Base-by-base conservation (phyloP, 2,797 vertebrate species). In the Pelobates cultripes region DNA sequence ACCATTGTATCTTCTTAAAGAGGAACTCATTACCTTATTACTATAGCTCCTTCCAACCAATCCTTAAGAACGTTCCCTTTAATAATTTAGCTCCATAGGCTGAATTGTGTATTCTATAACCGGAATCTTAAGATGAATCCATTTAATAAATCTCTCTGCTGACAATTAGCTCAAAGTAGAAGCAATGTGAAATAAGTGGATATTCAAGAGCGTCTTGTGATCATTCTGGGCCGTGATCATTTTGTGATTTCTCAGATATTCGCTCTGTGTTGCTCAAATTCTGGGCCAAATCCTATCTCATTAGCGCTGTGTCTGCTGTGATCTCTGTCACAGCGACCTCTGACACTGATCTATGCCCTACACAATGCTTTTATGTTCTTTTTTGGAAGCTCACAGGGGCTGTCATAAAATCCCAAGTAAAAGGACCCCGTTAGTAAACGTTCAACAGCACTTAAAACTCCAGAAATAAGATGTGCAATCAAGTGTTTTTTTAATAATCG, bases 291-390 rank as follows among this genome's bases (percentile, higher is more conserved):
- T 14, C 43, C 12, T 13, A 63, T 41, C 64, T 78, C 42, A 75
- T 79, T 83, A 79, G 64, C 43, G 63, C 28, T 13, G 28, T 43
- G n/a, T 74, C 53, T 60, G 28, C 41, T 74, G 15, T 40, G 61
- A 64, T 64, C 9, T 43, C 7, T 53, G 66, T 64, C 51, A 15
- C 2, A 42, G 7, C 61, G 66, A 78, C 72, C 81, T 55, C 55
- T 51, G 77, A 79, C 42, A 71, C 75, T 5, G 69, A 17, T 82
- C 57, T 67, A 3, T 66, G 57, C 75, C 43, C 45, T 3, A 13
- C 13, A 5, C 41, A 42, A 55, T 76, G 14, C 70, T 83, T 83
- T 83, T 70, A 83, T 73, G 70, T 42, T 70, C 28, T 12, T 45
- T 51, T 43, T 69, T 44, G 10, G 45, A 73, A 55, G 17, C 70